Conservation (phyloP, 2,888 invertebrate species). For the Miltochrista miniata region DNA sequence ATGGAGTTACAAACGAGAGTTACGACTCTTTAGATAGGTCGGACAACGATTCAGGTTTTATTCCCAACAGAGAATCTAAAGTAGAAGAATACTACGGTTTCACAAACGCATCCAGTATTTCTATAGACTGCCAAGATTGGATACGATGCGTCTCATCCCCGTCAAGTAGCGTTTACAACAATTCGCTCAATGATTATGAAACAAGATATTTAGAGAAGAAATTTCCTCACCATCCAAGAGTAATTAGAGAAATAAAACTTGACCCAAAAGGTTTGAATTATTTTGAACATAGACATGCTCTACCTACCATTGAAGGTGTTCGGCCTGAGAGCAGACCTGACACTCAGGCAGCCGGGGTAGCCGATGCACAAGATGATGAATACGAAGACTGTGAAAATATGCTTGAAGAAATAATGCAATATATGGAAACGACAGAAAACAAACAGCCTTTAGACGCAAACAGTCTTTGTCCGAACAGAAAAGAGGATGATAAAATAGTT, state of each 20-base stretch:
- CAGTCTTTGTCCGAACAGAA: conserved; percentile 61
- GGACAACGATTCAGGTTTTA: conserved; percentile 55
- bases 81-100: conserved; percentile 63
- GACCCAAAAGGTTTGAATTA: conserved; percentile 26
- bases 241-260: conserved; percentile 30
- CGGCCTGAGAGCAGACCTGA: conserved; percentile 21
- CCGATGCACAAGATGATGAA: conserved; percentile 22
- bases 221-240: conserved; percentile 44
- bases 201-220: conserved; percentile 50
- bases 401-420: conserved; percentile 73
- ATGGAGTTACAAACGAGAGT: conserved; percentile 55
- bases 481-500: conserved; percentile 58
- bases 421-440: conserved; percentile 55
- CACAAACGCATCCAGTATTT: conserved; percentile 65
- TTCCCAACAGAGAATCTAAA: conserved; percentile 48
- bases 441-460: conserved; percentile 50
- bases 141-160: conserved; percentile 60
- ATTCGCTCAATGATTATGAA: conserved; percentile 59
- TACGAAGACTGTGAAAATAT: conserved; percentile 56
- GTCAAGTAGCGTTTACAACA: conserved; percentile 60
- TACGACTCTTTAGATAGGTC: conserved; percentile 62
- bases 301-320: conserved; percentile 12
- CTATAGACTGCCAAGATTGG: conserved; percentile 71
- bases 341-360: conserved; percentile 3
- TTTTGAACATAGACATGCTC: conserved; percentile 15